These are phyloP conservation scores for Diorhabda carinulata DNA, from an alignment of 1,140 invertebrate genomes.

Conservation along the genomic window DNA sequence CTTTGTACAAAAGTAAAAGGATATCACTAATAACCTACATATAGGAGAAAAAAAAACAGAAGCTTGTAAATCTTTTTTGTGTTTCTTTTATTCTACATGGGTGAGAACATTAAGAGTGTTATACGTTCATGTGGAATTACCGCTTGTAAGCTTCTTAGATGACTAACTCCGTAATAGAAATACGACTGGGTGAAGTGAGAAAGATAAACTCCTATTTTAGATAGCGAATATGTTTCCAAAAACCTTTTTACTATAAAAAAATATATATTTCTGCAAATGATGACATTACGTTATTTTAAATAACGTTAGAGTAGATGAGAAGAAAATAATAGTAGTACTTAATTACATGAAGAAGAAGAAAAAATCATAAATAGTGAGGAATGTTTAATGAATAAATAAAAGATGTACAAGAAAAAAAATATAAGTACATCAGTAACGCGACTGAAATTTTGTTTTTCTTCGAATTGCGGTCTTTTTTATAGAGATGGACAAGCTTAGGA, in stretches of 20 bases:
- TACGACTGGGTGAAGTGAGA: not conserved
- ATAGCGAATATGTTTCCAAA: not conserved
- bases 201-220: not conserved
- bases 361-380: too few relatives aligned
- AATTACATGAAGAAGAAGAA: too few relatives aligned
- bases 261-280: too few relatives aligned
- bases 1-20: not conserved
- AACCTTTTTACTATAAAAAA: not conserved
- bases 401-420: too few relatives aligned
- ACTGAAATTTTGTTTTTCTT: too few relatives aligned
- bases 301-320: too few relatives aligned
- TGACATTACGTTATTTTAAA: too few relatives aligned
- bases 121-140: conserved; percentile 2
- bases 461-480: too few relatives aligned
- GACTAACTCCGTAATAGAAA: not conserved
- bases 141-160: not conserved
- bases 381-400: too few relatives aligned
- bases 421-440: too few relatives aligned
- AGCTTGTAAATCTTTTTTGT: not conserved
- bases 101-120: conserved; percentile 2
- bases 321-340: too few relatives aligned
- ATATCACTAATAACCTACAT: conserved; percentile 2
- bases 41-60: not conserved
- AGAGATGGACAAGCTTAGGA: too few relatives aligned
- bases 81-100: not conserved